Base-by-base conservation (phyloP, 2,113 vertebrate genomes). In the Typhlomys cinereus region DNA sequence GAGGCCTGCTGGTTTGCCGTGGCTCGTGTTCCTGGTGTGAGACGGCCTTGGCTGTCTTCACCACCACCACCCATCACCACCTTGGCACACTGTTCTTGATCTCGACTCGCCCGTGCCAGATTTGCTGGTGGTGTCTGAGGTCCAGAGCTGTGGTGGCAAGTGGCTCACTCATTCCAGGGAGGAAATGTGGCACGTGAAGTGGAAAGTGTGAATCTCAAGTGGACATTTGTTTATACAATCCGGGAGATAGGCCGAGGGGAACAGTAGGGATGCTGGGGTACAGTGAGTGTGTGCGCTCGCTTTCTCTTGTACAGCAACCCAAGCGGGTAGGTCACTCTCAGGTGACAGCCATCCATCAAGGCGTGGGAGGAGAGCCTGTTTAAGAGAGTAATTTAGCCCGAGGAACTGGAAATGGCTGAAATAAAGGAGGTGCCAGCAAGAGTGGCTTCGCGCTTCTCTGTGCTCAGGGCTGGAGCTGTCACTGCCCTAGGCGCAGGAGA, bases 271-370 rank as follows among this genome's bases (percentile, higher is more conserved):
- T n/a, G n/a, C 2, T 1, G 27, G 7, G 14, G 7, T 41, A 18
- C 27, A 46, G 29, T 48, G 79, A 36, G 23, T 21, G 23, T 27
- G 29, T 13, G 44, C 29, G 14, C 62, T 29, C 6, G 36, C 4
- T 44, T 2, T 46, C 14, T 76, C 10, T n/a, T 52, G 18, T 14
- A 8, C 1, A 27, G 75, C 10, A 31, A 57, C 34, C 7, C 57
- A 27, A 3, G 0, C 7, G 66, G 12, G 34, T 0, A 0, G 8
- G 34, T n/a, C 13, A 39, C 36, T 46, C 50, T 7, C 4, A 13
- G 1, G 4, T 4, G 4, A 41, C 0, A 41, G 34, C 5, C 10
- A 0, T 31, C 5, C 0, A 20, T 11, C 41, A 8, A 17, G 54
- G 48, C 1, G 46, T 0, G 23, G 50, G 50, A 39, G 0, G 13